These are phyloP conservation scores for Napeogenes sylphis DNA, from an alignment of 2,888 invertebrate genomes.

Conservation along the genomic window DNA sequence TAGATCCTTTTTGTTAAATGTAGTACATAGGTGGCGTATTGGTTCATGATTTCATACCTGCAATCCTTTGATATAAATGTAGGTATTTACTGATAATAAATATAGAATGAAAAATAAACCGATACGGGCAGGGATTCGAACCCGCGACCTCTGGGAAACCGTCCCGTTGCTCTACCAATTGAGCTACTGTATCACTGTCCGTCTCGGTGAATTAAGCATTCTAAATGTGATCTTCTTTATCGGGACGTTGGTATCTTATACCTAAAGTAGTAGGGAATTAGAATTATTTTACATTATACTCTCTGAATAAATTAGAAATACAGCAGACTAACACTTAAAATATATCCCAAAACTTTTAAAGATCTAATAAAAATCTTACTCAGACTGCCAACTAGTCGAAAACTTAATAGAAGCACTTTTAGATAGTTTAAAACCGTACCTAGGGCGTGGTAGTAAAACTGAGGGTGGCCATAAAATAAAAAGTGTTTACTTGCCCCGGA, in stretches of 20 bases:
- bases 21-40: too few relatives aligned
- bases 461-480: conserved; percentile 70
- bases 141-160: too few relatives aligned
- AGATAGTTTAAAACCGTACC: conserved; percentile 39
- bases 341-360: conserved; percentile 25
- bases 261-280: conserved; percentile 10
- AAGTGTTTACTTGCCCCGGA: conserved; percentile 71
- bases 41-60: too few relatives aligned
- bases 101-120: too few relatives aligned
- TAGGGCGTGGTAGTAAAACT: conserved; percentile 47
- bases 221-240: too few relatives aligned
- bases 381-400: conserved; percentile 33
- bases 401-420: conserved; percentile 39
- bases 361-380: conserved; percentile 30
- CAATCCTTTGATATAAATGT: too few relatives aligned
- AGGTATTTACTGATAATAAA: too few relatives aligned
- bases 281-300: conserved; percentile 21
- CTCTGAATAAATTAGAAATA: conserved; percentile 27
- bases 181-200: too few relatives aligned
- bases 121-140: too few relatives aligned
- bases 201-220: too few relatives aligned
- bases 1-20: too few relatives aligned
- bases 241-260: not conserved
- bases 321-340: conserved; percentile 27
- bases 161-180: too few relatives aligned